Conservation (phyloP, 2,797 vertebrate species). For the Gouania willdenowi region DNA sequence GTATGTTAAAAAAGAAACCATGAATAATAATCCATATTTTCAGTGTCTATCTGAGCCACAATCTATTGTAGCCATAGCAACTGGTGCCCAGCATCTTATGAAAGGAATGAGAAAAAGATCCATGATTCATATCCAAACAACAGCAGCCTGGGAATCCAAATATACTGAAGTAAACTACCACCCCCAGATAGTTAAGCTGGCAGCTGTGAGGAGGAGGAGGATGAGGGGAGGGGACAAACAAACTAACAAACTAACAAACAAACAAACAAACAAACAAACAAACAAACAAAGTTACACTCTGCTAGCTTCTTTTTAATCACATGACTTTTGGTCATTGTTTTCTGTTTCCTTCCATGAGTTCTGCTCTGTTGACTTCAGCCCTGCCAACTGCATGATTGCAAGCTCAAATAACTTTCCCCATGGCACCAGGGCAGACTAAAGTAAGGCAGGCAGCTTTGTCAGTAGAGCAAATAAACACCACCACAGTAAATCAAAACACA, state of each 20-base stretch:
- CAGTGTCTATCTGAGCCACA: constrained; percentile 37
- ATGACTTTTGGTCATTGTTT: constrained; percentile 37
- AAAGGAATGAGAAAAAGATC: constrained; percentile 48
- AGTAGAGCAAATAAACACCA: constrained; percentile 12
- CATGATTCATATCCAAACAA: constrained; percentile 66
- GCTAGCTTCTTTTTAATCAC: background rate
- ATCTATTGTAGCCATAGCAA: constrained; percentile 66
- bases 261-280: constrained; percentile 60
- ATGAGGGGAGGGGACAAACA: constrained; percentile 38
- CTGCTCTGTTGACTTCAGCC: constrained; percentile 19
- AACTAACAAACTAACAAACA: constrained; percentile 62
- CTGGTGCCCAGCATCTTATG: constrained; percentile 54
- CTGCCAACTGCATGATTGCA: constrained; percentile 17
- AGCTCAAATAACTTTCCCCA: constrained; percentile 26
- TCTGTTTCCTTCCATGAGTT: constrained; percentile 21
- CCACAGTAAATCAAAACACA: background rate
- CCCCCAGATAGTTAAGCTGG: constrained; percentile 58
- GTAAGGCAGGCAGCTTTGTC: constrained; percentile 13
- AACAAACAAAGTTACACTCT: constrained; percentile 45
- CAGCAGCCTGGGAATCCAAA: constrained; percentile 64
- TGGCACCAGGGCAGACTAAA: constrained; percentile 18
- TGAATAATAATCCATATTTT: no score
- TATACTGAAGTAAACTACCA: constrained; percentile 60
- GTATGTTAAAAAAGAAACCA: no score
- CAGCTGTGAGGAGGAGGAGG: constrained; percentile 60